phyloP scores from a whole-genome alignment of 2,888 invertebrate species.

The Thalpophila matura region DNA sequence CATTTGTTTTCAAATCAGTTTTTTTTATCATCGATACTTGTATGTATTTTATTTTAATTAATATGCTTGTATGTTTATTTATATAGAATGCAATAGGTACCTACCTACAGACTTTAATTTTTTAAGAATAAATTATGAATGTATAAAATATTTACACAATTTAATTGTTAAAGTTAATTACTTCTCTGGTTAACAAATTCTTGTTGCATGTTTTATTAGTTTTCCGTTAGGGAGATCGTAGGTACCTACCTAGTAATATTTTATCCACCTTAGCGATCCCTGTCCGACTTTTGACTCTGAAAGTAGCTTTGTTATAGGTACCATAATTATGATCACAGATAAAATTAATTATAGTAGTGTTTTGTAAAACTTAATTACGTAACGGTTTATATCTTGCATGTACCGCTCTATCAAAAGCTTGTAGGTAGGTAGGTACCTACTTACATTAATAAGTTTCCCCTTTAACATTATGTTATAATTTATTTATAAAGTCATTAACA shows the following conservation, averaged over 20 bases:
- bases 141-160: background rate
- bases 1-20: constrained; percentile 29
- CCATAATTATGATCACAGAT: constrained; percentile 67
- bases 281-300: constrained; percentile 76
- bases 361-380: constrained; percentile 53
- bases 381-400: constrained; percentile 34
- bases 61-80: too few species aligned
- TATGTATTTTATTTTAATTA: constrained; percentile 43
- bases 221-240: constrained; percentile 4
- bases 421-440: too few species aligned
- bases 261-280: constrained; percentile 76
- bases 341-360: constrained; percentile 64
- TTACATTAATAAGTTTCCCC: constrained; percentile 33
- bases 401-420: constrained; percentile 44
- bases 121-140: background rate
- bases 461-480: constrained; percentile 24
- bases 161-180: background rate
- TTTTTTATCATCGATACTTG: constrained; percentile 60
- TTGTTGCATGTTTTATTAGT: constrained; percentile 9
- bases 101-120: too few species aligned
- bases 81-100: too few species aligned
- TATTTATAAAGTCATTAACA: constrained; percentile 13
- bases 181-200: constrained; percentile 5
- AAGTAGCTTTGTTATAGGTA: constrained; percentile 71
- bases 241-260: too few species aligned